Evolutionary conservation across 2,888 invertebrate genomes (phyloP).

Genomic region (Eudasyphora cyanicolor): DNA sequence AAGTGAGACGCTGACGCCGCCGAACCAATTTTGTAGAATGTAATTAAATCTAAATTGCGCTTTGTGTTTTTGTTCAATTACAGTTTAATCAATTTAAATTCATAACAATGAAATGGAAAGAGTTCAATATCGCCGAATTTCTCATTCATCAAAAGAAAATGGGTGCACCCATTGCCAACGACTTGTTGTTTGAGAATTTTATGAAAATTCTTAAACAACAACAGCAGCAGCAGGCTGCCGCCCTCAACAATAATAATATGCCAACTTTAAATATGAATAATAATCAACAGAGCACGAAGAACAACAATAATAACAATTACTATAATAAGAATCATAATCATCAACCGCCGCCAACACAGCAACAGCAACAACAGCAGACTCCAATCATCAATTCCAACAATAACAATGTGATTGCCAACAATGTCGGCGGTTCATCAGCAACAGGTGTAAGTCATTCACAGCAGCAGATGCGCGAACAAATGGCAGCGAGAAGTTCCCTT

Average conservation of each 20-base stretch:
- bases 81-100: constrained; percentile 76
- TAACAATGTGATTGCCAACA: constrained; percentile 52
- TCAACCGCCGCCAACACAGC: constrained; percentile 40
- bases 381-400: constrained; percentile 43
- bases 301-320: constrained; percentile 68
- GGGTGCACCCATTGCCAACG: constrained; percentile 74
- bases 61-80: constrained; percentile 22
- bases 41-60: no score
- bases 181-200: constrained; percentile 76
- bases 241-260: constrained; percentile 58
- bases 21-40: background rate
- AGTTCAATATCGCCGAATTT: constrained; percentile 76
- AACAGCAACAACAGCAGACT: background rate
- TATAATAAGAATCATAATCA: constrained; percentile 59
- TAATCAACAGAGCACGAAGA: constrained; percentile 62
- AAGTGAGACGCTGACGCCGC: constrained; percentile 51
- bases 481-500: constrained; percentile 71
- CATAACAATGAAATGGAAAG: constrained; percentile 77
- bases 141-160: constrained; percentile 77
- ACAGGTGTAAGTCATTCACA: constrained; percentile 50
- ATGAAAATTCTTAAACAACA: constrained; percentile 73
- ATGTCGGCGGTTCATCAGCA: constrained; percentile 35
- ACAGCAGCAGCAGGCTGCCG: constrained; percentile 47
- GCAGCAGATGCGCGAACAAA: constrained; percentile 69
- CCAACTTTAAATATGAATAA: constrained; percentile 57